A percentile compares a stretch with the other conserved stretches of the same genome.
Conservation (phyloP, 23 tunicate genomes). For the Styela clava region DNA sequence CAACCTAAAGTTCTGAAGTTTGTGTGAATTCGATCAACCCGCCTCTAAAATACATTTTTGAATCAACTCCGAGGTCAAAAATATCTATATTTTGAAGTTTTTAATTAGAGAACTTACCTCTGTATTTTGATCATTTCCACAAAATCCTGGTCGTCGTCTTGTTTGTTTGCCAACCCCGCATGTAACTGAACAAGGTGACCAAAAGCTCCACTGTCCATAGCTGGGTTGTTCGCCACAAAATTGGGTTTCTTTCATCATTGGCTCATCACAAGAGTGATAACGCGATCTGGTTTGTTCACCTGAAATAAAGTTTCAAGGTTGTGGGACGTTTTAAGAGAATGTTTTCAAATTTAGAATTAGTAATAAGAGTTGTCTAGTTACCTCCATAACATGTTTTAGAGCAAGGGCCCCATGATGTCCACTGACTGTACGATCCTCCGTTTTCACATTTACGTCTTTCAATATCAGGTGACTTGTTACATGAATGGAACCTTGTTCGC, state of each 20-base stretch:
- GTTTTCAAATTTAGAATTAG: no score
- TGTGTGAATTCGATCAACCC: no score
- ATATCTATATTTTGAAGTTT: no score
- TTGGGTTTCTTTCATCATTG: slow-evolving; percentile 35
- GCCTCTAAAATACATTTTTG: no score
- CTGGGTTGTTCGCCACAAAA: slow-evolving; percentile 63
- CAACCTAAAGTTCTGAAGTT: no score
- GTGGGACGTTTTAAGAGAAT: no score
- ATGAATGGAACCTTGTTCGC: slow-evolving; percentile 59
- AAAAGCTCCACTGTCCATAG: slow-evolving; percentile 65
- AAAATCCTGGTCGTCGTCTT: slow-evolving; percentile 60
- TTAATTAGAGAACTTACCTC: no score
- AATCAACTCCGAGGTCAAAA: no score
- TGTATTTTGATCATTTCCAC: slow-evolving; percentile 44
- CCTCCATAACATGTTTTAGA: slow-evolving; percentile 85
- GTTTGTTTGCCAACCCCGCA: slow-evolving; percentile 79
- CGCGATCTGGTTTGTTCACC: slow-evolving; percentile 48
- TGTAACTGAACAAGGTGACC: slow-evolving; percentile 67
- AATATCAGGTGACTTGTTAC: slow-evolving; percentile 31
- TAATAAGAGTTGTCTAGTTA: no score
- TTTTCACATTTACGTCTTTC: slow-evolving; percentile 73
- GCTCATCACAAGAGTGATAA: slow-evolving; percentile 59
- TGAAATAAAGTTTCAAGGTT: no score
- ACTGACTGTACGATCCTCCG: slow-evolving; percentile 56
- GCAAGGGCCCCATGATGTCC: slow-evolving; percentile 84